A percentile compares a stretch with the other conserved stretches of the same genome.
Evolutionary conservation across 2,888 invertebrate genomes (phyloP).

Genomic region (Matsumyia berberina): DNA sequence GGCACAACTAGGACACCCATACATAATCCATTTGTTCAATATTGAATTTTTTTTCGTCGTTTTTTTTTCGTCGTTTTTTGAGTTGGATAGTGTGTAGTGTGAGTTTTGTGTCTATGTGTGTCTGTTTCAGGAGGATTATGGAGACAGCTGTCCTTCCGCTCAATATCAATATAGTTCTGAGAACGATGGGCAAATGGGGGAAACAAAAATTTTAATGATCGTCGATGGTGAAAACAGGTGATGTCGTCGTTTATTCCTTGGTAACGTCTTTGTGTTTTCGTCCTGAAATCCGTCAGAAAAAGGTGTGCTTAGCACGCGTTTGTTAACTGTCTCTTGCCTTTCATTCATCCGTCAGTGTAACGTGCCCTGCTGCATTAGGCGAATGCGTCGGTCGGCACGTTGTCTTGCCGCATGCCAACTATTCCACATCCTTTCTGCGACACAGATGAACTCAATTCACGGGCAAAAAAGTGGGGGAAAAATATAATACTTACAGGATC

Average conservation of each 20-base stretch:
- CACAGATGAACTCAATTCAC: conserved; percentile 20
- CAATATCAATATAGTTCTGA: conserved; percentile 62
- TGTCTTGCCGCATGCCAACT: conserved; percentile 60
- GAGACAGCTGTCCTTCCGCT: conserved; percentile 72
- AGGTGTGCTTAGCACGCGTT: conserved; percentile 57
- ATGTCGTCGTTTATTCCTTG: conserved; percentile 58
- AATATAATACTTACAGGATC: conserved; percentile 31
- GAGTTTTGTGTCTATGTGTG: conserved; percentile 12
- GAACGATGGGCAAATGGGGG: not conserved
- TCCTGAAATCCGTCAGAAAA: conserved; percentile 31
- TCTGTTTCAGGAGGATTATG: conserved; percentile 17
- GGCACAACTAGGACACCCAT: conserved; percentile 50
- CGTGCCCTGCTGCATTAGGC: conserved; percentile 36
- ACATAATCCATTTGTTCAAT: conserved; percentile 71
- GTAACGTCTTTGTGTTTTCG: conserved; percentile 55
- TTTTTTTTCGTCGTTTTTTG: conserved; percentile 22
- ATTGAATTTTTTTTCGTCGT: conserved; percentile 40
- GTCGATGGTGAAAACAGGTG: conserved; percentile 63
- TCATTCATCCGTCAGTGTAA: conserved; percentile 53
- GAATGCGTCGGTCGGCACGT: conserved; percentile 53
- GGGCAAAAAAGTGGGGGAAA: not conserved
- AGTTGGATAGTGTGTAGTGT: conserved; percentile 7
- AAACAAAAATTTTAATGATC: conserved; percentile 70
- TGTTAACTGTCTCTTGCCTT: conserved; percentile 41
- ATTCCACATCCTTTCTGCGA: conserved; percentile 22